These are phyloP conservation scores for Phrynocephalus vlangalii DNA, from an alignment of 2,797 vertebrate species.

Conservation along the genomic window DNA sequence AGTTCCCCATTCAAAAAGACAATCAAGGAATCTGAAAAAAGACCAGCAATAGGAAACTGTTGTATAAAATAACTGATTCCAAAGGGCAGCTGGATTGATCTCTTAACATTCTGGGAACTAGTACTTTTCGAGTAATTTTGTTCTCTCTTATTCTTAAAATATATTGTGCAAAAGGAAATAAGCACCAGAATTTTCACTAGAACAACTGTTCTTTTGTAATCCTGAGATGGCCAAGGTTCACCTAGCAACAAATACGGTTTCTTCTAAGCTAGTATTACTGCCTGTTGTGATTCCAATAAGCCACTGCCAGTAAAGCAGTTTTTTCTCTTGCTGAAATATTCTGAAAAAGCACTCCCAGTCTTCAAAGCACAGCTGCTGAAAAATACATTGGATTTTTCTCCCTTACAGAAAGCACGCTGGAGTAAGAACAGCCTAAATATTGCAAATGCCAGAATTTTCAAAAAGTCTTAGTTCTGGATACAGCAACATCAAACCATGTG, in stretches of 20 bases:
- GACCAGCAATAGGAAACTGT: background rate
- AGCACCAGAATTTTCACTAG: conserved; percentile 54
- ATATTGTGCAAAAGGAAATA: conserved; percentile 58
- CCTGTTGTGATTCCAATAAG: conserved; percentile 63
- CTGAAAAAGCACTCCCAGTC: conserved; percentile 55
- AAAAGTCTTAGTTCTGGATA: conserved; percentile 40
- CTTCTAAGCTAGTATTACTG: conserved; percentile 47
- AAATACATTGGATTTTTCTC: conserved; percentile 56
- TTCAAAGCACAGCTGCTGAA: conserved; percentile 56
- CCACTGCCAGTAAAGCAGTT: conserved; percentile 56
- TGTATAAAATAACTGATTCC: background rate
- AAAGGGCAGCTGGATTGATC: background rate
- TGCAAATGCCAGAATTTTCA: conserved; percentile 47
- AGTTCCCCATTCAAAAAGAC: background rate
- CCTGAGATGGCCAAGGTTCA: conserved; percentile 51
- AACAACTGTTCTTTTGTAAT: conserved; percentile 40
- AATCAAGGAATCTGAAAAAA: background rate
- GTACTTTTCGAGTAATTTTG: conserved; percentile 54
- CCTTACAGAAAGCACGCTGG: conserved; percentile 39
- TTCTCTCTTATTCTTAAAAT: conserved; percentile 53
- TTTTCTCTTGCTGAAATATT: conserved; percentile 55
- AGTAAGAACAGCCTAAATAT: conserved; percentile 60
- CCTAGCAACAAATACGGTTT: conserved; percentile 57
- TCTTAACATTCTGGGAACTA: conserved; percentile 42
- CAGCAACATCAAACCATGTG: conserved; percentile 5